Conservation (phyloP, 2,797 vertebrate species). For the Myotis myotis region DNA sequence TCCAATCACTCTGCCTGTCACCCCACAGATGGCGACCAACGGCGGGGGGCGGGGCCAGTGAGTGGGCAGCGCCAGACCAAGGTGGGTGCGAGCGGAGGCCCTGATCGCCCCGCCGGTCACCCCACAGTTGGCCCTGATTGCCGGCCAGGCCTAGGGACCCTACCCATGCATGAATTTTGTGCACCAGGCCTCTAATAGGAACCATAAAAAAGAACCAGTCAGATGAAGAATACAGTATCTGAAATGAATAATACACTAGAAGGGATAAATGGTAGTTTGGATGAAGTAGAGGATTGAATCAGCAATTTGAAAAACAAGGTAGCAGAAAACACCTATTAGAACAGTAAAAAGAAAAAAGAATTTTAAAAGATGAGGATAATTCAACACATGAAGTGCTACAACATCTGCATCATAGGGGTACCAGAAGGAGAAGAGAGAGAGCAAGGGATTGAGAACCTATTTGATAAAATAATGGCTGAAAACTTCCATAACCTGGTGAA, state of each 20-base stretch:
- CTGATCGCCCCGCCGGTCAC: too few relatives aligned
- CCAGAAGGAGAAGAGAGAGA: not conserved
- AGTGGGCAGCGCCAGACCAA: too few relatives aligned
- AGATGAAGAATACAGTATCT: not conserved
- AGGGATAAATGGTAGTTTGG: not conserved
- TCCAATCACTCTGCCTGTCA: too few relatives aligned
- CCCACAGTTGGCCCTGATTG: too few relatives aligned
- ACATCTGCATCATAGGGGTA: not conserved
- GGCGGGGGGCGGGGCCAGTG: too few relatives aligned
- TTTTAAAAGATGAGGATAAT: not conserved
- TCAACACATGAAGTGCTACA: not conserved
- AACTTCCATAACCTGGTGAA: not conserved
- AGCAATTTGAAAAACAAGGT: not conserved
- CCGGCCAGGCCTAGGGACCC: too few relatives aligned
- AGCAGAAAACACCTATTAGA: not conserved
- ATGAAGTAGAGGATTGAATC: not conserved
- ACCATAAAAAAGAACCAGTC: not conserved
- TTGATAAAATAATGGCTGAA: not conserved
- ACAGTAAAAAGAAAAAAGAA: not conserved
- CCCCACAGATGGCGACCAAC: fast-evolving
- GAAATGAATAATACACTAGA: not conserved
- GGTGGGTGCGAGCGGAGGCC: too few relatives aligned
- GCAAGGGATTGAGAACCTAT: not conserved
- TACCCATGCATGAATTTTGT: too few relatives aligned
- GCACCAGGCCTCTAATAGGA: too few relatives aligned